phyloP scores from a whole-genome alignment of 2,113 vertebrate genomes.

The Tragelaphus strepsiceros region DNA sequence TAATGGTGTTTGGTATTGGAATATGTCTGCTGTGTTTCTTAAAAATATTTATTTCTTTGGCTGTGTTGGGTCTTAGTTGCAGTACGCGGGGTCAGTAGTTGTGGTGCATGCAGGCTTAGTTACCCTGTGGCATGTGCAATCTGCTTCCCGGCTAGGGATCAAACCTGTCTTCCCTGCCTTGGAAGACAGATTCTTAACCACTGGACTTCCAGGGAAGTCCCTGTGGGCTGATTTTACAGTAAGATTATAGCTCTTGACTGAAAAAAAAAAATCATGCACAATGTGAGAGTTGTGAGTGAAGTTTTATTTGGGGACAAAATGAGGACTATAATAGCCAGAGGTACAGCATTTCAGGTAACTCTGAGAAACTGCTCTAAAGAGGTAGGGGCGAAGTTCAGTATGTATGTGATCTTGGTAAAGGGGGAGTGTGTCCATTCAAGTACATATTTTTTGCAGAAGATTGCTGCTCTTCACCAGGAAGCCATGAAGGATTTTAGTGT shows the following conservation, averaged over 20 bases:
- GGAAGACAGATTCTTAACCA: background rate
- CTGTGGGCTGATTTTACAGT: background rate
- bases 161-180: background rate
- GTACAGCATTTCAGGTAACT: background rate
- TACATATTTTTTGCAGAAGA: background rate
- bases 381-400: background rate
- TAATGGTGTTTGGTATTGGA: background rate
- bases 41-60: background rate
- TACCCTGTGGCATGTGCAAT: background rate
- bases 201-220: background rate
- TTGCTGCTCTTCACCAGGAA: background rate
- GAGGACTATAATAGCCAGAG: background rate
- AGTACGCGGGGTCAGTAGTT: background rate
- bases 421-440: background rate
- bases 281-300: background rate
- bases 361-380: background rate
- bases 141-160: background rate
- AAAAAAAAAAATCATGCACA: background rate
- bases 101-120: background rate
- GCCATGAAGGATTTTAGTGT: background rate
- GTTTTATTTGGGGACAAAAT: background rate
- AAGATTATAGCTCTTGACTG: background rate
- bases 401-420: background rate
- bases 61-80: background rate
- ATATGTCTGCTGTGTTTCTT: background rate